A percentile compares a stretch with the other conserved stretches of the same genome.
These are phyloP conservation scores for Malurus alboscapulatus DNA, from an alignment of 2,113 vertebrate species.

Conservation along the genomic window DNA sequence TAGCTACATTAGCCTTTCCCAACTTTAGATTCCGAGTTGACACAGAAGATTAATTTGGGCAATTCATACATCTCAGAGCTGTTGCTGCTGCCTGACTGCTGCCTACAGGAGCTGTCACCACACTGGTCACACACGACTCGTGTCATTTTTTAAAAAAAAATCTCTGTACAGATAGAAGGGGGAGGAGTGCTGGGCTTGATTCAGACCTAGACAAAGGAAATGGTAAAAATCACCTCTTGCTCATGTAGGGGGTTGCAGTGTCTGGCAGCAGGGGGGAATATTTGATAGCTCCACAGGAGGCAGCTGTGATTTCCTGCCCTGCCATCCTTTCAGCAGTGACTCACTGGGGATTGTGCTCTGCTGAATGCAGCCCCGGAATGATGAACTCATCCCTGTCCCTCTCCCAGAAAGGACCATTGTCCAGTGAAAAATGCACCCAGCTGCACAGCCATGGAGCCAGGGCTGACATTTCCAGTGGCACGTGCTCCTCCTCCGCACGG, in stretches of 20 bases:
- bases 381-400: neutral
- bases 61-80: neutral
- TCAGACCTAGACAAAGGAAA: neutral
- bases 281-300: neutral
- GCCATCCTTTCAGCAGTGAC: neutral
- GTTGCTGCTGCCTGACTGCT: neutral
- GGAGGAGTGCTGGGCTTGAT: neutral
- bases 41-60: constrained; percentile 16
- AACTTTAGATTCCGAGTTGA: neutral
- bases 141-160: neutral
- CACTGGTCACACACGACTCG: accelerated
- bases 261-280: neutral
- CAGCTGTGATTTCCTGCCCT: constrained; percentile 51
- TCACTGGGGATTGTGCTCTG: constrained; percentile 30
- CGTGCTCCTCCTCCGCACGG: neutral
- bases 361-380: constrained; percentile 24
- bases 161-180: neutral
- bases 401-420: constrained; percentile 50
- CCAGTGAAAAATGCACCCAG: neutral
- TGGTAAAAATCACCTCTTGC: neutral
- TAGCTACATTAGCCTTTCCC: neutral
- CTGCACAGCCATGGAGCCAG: constrained; percentile 16
- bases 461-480: neutral
- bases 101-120: neutral
- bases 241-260: neutral